Base-by-base conservation (phyloP, 2,888 invertebrate species). In the Perithous albicinctus region DNA sequence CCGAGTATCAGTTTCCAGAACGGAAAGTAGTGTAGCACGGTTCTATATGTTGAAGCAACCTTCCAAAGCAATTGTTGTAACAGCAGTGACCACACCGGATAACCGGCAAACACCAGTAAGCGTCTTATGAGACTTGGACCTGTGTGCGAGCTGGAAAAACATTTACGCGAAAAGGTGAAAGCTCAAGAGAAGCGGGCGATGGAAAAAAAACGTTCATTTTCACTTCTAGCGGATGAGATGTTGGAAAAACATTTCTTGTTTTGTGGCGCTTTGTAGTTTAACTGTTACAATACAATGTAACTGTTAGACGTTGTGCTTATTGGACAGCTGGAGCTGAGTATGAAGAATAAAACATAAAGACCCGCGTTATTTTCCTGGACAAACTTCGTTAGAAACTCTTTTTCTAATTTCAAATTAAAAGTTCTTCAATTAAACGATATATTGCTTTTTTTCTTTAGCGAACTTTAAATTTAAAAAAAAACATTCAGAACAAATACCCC, bases 1-100 rank as follows among this genome's bases (percentile, higher is more conserved):
- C n/a, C 35, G 20, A 74, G 74, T 74, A 64, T 74, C 64, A 54
- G 74, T 32, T 61, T 23, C 23, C n/a, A n/a, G n/a, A n/a, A 48
- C 15, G n/a, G 35, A 10, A 48, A 46, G 15, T 10, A 12, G 46
- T 43, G 29, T 26, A 29, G 46, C 46, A 29, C 15, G n/a, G 41
- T 15, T 56, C 5, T 32, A 23, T 46, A 15, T 48, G 26, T 43
- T 54, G 54, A 12, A 54, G 54, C n/a, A n/a, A n/a, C n/a, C 51
- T 54, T 69, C 69, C 23, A 38, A 8, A 56, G 69, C 54, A 54
- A 69, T 26, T 41, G 69, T 26, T 38, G 54, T 38, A 35, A 41
- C 69, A 41, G 69, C 54, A 43, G 63, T 41, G 69, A 38, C 38
- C n/a, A n/a, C 69, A 51, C 35, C 38, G 23, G 54, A 20, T 54